A percentile compares a stretch with the other conserved stretches of the same genome.
Evolutionary conservation across 2,797 vertebrate genomes (phyloP).

Genomic region (Picus viridis): DNA sequence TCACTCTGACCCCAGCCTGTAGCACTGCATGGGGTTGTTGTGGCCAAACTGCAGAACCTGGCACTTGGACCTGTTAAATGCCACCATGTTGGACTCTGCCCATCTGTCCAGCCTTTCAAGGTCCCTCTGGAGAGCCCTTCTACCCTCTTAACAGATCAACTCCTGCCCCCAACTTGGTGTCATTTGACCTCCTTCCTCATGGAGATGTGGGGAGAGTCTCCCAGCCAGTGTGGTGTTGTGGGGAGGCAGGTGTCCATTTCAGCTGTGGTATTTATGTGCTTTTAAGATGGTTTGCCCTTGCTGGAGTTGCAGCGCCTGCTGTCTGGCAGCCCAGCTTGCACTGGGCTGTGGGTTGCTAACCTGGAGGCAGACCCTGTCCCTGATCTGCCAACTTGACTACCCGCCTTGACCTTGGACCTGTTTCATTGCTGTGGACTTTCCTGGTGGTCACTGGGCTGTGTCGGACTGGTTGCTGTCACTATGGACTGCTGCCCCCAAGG

Average conservation of each 20-base stretch:
- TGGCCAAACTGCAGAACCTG: too few species aligned
- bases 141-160: too few species aligned
- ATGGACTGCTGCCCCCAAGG: rapidly evolving
- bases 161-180: too few species aligned
- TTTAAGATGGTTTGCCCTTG: background rate
- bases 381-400: background rate
- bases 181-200: background rate
- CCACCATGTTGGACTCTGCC: too few species aligned
- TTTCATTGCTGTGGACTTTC: background rate
- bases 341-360: background rate
- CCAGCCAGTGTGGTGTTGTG: rapidly evolving
- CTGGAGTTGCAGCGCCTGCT: rapidly evolving
- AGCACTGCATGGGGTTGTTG: too few species aligned
- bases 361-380: background rate
- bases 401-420: background rate
- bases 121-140: too few species aligned
- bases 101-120: too few species aligned
- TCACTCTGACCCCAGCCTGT: too few species aligned
- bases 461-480: background rate
- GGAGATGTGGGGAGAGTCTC: background rate
- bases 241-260: background rate
- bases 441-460: background rate
- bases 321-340: background rate
- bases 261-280: background rate
- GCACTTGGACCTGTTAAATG: too few species aligned